These are phyloP conservation scores for Coregonus clupeaformis DNA, from an alignment of 2,113 vertebrate genomes.

Conservation along the genomic window DNA sequence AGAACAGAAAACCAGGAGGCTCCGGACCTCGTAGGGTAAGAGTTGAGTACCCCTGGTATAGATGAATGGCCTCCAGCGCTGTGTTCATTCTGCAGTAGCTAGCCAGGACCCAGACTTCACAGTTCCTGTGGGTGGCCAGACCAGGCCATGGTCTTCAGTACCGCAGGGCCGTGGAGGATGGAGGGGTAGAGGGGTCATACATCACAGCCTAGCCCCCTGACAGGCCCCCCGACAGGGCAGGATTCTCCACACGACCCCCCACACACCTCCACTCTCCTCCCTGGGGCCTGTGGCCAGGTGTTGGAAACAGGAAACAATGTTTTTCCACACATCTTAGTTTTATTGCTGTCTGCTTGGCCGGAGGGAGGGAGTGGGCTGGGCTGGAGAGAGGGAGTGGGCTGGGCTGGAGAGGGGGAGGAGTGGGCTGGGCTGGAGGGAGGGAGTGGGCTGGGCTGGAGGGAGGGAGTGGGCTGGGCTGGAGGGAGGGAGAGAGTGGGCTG, in stretches of 20 bases:
- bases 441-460: constrained; percentile 4
- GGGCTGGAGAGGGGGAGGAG: neutral
- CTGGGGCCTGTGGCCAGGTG: neutral
- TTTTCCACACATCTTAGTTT: neutral
- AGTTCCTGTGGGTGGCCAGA: neutral
- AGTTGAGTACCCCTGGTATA: no score
- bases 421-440: constrained; percentile 18
- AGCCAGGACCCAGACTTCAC: constrained; percentile 60
- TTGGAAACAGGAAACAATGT: neutral
- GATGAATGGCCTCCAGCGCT: constrained; percentile 63
- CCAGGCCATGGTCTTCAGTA: neutral
- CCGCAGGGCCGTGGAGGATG: constrained; percentile 16
- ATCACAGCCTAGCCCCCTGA: constrained; percentile 13
- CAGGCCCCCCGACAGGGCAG: neutral
- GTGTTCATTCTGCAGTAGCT: constrained; percentile 21
- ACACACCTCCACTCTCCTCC: constrained; percentile 11
- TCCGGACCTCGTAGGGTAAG: no score
- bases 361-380: neutral
- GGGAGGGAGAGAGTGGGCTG: no score
- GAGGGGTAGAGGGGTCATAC: neutral
- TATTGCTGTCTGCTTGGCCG: constrained; percentile 2
- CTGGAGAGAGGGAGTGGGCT: no score
- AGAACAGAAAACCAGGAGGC: no score
- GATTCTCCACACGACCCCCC: neutral
- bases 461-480: no score